Base-by-base conservation (phyloP, 2,888 invertebrate species). In the Arge pagana region DNA sequence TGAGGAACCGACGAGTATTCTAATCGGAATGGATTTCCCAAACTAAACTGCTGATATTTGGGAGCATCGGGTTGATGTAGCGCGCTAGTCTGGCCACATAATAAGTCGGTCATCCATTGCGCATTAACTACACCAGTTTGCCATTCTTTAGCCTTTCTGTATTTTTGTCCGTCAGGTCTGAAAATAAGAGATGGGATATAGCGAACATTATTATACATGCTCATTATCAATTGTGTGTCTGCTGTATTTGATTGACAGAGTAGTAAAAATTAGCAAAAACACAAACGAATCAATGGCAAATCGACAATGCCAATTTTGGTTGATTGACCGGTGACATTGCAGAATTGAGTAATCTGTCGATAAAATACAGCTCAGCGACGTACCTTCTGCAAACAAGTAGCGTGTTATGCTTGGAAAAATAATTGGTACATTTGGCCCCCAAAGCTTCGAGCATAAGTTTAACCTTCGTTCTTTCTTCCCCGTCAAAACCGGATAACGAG, bases 91-190 rank as follows among this genome's bases (percentile, higher is more conserved):
- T 94, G 90, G 0, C 96, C 96, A 51, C 96, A 85, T 70, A 96
- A 82, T 48, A 97, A 82, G 74, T 97, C 96, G 26, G 91, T 93
- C 58, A 98, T 79, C 96, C 96, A 97, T 61, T 91, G 87, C 1
- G 92, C 88, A 71, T 95, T 97, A 0, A 98, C 96, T 1, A 93
- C 87, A 1, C 93, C 92, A 30, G 90, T 88, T 65, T 87, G 88
- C 93, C 94, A 96, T 72, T 96, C 95, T 41, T 90, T 84, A 0
- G 98, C 97, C 63, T 91, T 91, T 56, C 85, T 81, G 77, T 88
- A 93, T 78, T 98, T 98, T 59, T 82, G 82, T 16, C 96, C 96
- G 57, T 94, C 93, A 0, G 88, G 85, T 60, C 92, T 92, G 65
- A 30, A 62, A 59, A n/a, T n/a, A n/a, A n/a, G n/a, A n/a, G n/a